These are phyloP conservation scores for Latrodectus geometricus DNA, from an alignment of 1,140 invertebrate genomes.

Conservation along the genomic window DNA sequence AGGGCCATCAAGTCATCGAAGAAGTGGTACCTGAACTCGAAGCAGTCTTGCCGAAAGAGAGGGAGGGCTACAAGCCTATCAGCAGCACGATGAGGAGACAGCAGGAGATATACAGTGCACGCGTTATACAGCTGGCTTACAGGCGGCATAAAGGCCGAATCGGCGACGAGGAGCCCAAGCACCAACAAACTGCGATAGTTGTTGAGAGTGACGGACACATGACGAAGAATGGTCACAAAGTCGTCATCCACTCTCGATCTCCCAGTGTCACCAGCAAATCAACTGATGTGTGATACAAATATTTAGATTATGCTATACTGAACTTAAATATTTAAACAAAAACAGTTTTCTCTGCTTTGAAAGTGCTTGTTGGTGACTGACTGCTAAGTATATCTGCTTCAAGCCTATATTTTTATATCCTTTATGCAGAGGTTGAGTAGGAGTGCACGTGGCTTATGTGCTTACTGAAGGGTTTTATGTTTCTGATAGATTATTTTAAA, in stretches of 20 bases:
- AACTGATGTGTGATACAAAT: slow-evolving; percentile 77
- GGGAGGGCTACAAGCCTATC: slow-evolving; percentile 88
- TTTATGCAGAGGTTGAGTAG: slow-evolving; percentile 50
- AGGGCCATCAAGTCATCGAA: slow-evolving; percentile 73
- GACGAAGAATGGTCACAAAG: slow-evolving; percentile 86
- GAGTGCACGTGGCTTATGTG: slow-evolving; percentile 45
- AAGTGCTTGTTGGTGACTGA: slow-evolving; percentile 49
- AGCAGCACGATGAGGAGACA: slow-evolving; percentile 95
- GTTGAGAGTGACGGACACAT: slow-evolving; percentile 84
- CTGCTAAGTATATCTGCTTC: slow-evolving; percentile 53
- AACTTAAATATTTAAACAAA: slow-evolving; percentile 18
- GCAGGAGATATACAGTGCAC: slow-evolving; percentile 94
- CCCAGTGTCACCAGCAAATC: slow-evolving; percentile 82
- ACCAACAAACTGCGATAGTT: slow-evolving; percentile 80
- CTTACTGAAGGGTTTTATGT: slow-evolving; percentile 42
- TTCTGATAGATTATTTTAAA: slow-evolving; percentile 53
- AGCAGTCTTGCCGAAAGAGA: slow-evolving; percentile 80
- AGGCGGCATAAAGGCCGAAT: slow-evolving; percentile 66
- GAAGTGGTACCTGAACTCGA: slow-evolving; percentile 71
- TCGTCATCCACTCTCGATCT: slow-evolving; percentile 88
- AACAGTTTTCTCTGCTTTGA: slow-evolving; percentile 35
- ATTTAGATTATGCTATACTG: slow-evolving; percentile 1
- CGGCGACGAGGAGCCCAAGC: slow-evolving; percentile 67
- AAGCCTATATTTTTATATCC: slow-evolving; percentile 62
- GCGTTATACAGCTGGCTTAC: slow-evolving; percentile 95